phyloP scores from a whole-genome alignment of 1,140 invertebrate species.

The Polyergus mexicanus region DNA sequence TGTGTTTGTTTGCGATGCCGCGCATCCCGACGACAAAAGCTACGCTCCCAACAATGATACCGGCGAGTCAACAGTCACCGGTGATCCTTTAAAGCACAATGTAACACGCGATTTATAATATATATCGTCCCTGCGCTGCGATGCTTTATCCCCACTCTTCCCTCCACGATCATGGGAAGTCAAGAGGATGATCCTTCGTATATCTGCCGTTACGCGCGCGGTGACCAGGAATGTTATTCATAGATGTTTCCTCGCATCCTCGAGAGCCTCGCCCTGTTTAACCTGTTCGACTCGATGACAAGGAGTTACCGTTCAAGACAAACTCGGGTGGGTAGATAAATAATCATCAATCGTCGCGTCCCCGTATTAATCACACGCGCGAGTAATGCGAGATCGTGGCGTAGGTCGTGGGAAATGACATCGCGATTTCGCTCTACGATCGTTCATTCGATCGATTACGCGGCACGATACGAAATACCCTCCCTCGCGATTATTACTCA shows the following conservation, averaged over 20 bases:
- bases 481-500: slow-evolving; percentile 68
- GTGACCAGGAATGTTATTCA: slow-evolving; percentile 56
- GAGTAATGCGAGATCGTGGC: slow-evolving; percentile 42
- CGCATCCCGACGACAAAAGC: slow-evolving; percentile 80
- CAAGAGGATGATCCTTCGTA: slow-evolving; percentile 56
- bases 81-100: slow-evolving; percentile 83
- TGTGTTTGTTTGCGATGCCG: slow-evolving; percentile 85
- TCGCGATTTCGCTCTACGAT: slow-evolving; percentile 80
- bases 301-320: not conserved
- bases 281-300: not conserved
- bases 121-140: slow-evolving; percentile 69
- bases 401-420: slow-evolving; percentile 81
- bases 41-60: slow-evolving; percentile 83
- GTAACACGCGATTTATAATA: slow-evolving; percentile 85
- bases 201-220: slow-evolving; percentile 72
- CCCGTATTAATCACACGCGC: slow-evolving; percentile 25
- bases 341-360: slow-evolving; percentile 28
- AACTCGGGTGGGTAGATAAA: not conserved
- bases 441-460: slow-evolving; percentile 75
- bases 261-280: slow-evolving; percentile 14
- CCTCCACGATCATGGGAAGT: slow-evolving; percentile 54
- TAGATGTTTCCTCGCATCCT: not conserved
- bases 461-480: slow-evolving; percentile 59
- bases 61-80: slow-evolving; percentile 85
- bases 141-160: slow-evolving; percentile 59